A percentile compares a stretch with the other conserved stretches of the same genome.
Evolutionary conservation across 2,113 vertebrate species (phyloP).

Genomic region (Callospermophilus lateralis): DNA sequence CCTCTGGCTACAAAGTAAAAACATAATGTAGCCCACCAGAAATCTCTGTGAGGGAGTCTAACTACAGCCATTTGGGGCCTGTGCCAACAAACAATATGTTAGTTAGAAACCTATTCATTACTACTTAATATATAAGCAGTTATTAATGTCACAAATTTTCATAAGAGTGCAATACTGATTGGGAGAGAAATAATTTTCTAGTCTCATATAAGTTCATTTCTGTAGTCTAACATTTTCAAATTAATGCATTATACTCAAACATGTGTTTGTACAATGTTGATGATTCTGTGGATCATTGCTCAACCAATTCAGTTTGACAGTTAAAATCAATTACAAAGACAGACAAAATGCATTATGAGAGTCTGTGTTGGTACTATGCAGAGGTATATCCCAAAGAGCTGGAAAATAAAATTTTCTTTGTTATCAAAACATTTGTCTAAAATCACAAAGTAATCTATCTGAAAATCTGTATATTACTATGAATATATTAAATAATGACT

Average conservation of each 20-base stretch:
- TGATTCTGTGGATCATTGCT: background rate
- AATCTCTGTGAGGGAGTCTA: too few species aligned
- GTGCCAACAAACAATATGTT: background rate
- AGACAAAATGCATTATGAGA: background rate
- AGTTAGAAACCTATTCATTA: background rate
- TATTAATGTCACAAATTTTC: background rate
- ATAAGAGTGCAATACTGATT: background rate
- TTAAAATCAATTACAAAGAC: constrained; percentile 27
- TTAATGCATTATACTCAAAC: background rate
- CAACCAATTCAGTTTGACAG: background rate
- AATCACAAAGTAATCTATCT: background rate
- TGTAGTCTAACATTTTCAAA: background rate
- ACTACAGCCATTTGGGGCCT: too few species aligned
- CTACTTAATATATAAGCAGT: background rate
- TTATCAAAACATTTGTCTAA: background rate
- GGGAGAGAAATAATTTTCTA: background rate
- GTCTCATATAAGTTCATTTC: background rate
- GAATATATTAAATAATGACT: background rate
- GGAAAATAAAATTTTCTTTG: background rate
- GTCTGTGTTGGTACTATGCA: background rate
- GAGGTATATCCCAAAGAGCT: background rate
- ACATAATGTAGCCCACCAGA: too few species aligned
- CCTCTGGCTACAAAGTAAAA: too few species aligned
- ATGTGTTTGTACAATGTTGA: background rate
- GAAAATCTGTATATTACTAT: background rate